phyloP scores from a whole-genome alignment of 1,140 invertebrate species.

The Leptinotarsa defecta region DNA sequence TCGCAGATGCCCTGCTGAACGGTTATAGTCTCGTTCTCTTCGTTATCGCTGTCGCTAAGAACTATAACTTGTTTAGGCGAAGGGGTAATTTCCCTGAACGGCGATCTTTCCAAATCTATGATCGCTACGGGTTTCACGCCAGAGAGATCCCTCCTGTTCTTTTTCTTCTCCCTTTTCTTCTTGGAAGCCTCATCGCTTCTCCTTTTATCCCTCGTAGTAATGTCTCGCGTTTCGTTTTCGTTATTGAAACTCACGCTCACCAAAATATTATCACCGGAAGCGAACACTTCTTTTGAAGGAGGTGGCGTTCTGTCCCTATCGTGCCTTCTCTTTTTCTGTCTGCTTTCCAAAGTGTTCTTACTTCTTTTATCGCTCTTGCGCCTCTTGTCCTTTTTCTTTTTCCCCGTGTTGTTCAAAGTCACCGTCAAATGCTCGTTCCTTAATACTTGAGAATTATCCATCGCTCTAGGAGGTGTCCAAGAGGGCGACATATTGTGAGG shows the following conservation, averaged over 20 bases:
- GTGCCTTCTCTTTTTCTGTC: conserved; percentile 60
- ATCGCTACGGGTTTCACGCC: conserved; percentile 78
- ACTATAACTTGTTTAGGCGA: conserved; percentile 81
- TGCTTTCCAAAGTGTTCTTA: conserved; percentile 57
- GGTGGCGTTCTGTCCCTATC: conserved; percentile 62
- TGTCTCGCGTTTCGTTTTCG: conserved; percentile 63
- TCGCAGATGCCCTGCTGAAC: conserved; percentile 42
- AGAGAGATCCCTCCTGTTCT: conserved; percentile 53
- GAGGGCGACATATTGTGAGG: conserved; percentile 46
- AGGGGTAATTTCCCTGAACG: conserved; percentile 77
- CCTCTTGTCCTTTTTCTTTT: conserved; percentile 63
- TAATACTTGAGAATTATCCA: conserved; percentile 43
- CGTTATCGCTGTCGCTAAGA: conserved; percentile 79
- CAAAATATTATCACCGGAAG: conserved; percentile 88
- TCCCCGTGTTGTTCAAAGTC: conserved; percentile 64
- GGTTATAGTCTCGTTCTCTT: conserved; percentile 53
- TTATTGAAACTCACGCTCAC: conserved; percentile 90
- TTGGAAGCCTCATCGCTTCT: conserved; percentile 57
- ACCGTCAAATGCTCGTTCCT: conserved; percentile 58
- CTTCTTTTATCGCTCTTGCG: conserved; percentile 57
- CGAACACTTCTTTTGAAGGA: conserved; percentile 87
- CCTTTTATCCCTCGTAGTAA: conserved; percentile 58
- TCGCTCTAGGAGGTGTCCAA: conserved; percentile 59
- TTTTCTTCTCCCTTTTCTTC: conserved; percentile 50
- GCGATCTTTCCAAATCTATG: conserved; percentile 82